phyloP scores from a whole-genome alignment of 2,113 vertebrate genomes.

The Silurus asotus region DNA sequence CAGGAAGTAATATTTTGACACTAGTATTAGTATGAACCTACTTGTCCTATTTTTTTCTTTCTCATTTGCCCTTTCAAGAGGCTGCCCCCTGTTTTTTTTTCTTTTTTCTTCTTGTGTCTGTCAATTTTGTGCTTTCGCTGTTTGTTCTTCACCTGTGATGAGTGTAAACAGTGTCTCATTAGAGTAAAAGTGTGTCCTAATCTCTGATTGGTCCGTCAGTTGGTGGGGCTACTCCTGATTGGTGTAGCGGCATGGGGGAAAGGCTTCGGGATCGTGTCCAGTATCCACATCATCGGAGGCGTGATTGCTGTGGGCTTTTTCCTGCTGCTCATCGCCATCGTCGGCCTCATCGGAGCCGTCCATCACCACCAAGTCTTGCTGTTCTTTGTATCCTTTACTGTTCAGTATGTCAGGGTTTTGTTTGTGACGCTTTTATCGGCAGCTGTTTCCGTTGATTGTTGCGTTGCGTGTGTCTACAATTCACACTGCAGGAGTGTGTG shows the following conservation, averaged over 20 bases:
- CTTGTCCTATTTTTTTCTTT: too few species aligned
- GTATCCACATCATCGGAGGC: slow-evolving; percentile 89
- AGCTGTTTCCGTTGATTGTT: not conserved
- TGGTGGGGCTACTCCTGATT: slow-evolving; percentile 88
- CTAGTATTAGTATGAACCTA: too few species aligned
- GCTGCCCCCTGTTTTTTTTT: too few species aligned
- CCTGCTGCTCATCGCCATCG: slow-evolving; percentile 86
- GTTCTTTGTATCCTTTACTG: slow-evolving; percentile 88
- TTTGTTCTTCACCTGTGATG: not conserved
- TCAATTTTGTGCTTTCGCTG: not conserved
- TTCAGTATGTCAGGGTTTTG: not conserved
- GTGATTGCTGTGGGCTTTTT: slow-evolving; percentile 90
- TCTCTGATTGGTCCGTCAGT: slow-evolving; percentile 64
- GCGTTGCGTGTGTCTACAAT: not conserved
- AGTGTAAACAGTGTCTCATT: not conserved
- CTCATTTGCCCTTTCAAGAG: too few species aligned
- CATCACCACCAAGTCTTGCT: slow-evolving; percentile 94
- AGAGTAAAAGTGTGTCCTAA: not conserved
- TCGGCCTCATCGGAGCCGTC: slow-evolving; percentile 84
- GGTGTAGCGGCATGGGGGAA: slow-evolving; percentile 90
- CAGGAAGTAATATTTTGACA: not conserved
- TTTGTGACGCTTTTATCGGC: not conserved
- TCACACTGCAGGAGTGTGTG: not conserved
- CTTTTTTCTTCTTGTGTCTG: too few species aligned
- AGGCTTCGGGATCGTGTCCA: slow-evolving; percentile 85